Evolutionary conservation across 2,888 invertebrate species (phyloP), one percentile per base, ranked within the genome.

Genomic region (Eristalis arbustorum): DNA sequence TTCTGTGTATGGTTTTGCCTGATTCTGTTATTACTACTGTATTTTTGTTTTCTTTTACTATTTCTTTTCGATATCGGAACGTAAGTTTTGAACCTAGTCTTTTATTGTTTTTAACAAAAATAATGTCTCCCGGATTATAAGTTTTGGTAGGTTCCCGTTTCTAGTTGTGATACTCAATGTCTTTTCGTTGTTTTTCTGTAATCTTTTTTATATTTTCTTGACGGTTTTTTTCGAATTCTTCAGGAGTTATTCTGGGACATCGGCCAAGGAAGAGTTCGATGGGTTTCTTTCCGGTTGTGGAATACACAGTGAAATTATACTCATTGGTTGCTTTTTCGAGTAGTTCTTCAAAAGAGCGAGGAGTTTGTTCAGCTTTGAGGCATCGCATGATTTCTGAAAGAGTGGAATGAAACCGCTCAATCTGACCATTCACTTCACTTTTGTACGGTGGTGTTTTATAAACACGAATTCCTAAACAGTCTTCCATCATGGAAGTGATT

Each of bases 41-140:
- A n/a, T n/a, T n/a, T n/a, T n/a, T n/a, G 23, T 69, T 69, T 69
- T 69, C 31, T 69, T 25, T 49, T 5, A 28, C 56, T 69, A 56
- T 28, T 23, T 23, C 56, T 40, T 66, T 11, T 23, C 23, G n/a
- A 13, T 66, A 40, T 25, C 66, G 34, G 14, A 6, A 40, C 13
- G 28, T 49, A 8, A 25, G 14, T 67, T 42, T 67, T 22, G 28
- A 67, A 3, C 28, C 28, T 28, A 67, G 23, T 59, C 23, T 22
- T 23, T 25, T 59, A 13, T 59, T 59, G 4, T 59, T 23, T 14
- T 59, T 59, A 11, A 59, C 59, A 13, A 11, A n/a, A 59, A 3
- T 59, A 59, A 59, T 23, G 4, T 57, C 57, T 18, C 57, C 57
- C 3, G 57, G 59, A 59, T 22, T 59, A 25, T 59, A 59, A 22